These are phyloP conservation scores for Pelochelys cantorii DNA, from an alignment of 2,797 vertebrate species.

Conservation along the genomic window DNA sequence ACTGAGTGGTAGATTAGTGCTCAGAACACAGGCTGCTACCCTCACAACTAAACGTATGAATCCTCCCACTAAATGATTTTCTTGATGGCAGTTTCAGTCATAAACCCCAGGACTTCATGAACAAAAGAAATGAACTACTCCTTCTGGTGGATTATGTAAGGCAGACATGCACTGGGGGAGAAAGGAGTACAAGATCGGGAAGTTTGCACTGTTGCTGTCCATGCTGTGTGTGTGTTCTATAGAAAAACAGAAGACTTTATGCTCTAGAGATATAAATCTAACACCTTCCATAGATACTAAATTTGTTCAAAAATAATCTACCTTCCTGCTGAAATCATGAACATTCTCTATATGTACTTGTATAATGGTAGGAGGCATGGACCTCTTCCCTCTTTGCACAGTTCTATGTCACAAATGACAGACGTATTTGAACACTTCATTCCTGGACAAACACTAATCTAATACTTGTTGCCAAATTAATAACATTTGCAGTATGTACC, in stretches of 20 bases:
- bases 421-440: neutral
- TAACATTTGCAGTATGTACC: neutral
- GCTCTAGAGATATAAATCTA: neutral
- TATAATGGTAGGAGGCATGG: neutral
- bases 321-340: neutral
- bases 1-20: neutral
- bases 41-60: neutral
- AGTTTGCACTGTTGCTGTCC: neutral
- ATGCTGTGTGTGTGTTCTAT: neutral
- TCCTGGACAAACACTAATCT: neutral
- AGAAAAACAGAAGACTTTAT: neutral
- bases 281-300: neutral
- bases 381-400: neutral
- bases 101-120: neutral
- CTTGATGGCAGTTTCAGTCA: neutral
- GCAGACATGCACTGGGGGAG: neutral
- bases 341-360: neutral
- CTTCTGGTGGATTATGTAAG: neutral
- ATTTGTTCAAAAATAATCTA: neutral
- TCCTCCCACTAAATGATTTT: neutral
- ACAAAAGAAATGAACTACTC: neutral
- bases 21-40: neutral
- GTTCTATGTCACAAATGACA: neutral
- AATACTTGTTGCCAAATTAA: neutral
- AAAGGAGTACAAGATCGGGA: neutral